phyloP scores from a whole-genome alignment of 2,888 invertebrate species.

The Microplitis deprimator region DNA sequence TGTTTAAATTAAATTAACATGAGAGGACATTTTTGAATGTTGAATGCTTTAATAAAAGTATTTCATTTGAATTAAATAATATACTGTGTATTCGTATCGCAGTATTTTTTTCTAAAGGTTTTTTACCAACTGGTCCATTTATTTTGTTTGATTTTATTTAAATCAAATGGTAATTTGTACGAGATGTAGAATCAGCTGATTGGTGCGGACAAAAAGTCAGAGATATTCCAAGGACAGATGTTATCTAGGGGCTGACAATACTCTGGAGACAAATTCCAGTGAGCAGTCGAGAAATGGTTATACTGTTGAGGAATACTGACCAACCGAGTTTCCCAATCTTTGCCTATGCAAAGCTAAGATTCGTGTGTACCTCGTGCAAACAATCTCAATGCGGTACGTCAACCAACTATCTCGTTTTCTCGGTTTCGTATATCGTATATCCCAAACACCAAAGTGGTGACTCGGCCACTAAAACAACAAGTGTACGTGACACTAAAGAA shows the following conservation, averaged over 20 bases:
- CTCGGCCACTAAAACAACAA: conserved; percentile 58
- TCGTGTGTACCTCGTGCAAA: conserved; percentile 35
- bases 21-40: conserved; percentile 1
- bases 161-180: too few species aligned
- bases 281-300: not conserved
- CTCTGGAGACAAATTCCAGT: not conserved
- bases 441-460: conserved; percentile 19
- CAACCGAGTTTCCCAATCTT: conserved; percentile 39
- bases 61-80: too few species aligned
- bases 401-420: conserved; percentile 31
- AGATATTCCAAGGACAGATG: too few species aligned
- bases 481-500: conserved; percentile 56
- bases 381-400: conserved; percentile 16
- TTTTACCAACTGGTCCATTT: too few species aligned
- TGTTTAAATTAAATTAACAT: conserved; percentile 27
- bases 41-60: too few species aligned
- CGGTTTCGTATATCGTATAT: conserved; percentile 34
- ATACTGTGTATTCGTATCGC: not conserved
- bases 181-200: too few species aligned
- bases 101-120: too few species aligned
- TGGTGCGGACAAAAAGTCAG: too few species aligned
- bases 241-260: not conserved
- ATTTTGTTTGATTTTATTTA: too few species aligned
- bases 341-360: conserved; percentile 47
- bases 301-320: conserved; percentile 1